Evolutionary conservation across 30 jellyfish, hydroid and myxozoan species (phyloP), one percentile per base, ranked within the genome.

Genomic region (Sanderia malayensis): DNA sequence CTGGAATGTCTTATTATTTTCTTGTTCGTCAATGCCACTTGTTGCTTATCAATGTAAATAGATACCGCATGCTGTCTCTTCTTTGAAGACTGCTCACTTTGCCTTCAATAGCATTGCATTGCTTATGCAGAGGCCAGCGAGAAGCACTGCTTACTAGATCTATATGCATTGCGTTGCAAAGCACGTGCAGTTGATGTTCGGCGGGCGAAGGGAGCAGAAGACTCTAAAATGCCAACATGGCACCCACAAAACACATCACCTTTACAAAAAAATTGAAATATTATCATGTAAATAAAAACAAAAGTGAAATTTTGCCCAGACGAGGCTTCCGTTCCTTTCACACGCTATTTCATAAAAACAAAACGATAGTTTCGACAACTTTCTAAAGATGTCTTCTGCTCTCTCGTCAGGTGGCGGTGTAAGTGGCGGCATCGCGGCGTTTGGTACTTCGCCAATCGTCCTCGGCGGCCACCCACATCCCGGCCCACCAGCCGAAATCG

Each of bases 381-480:
- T 26, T 62, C 80, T 71, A 44, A 71, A 33, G 33, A 28, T 82
- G 85, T 84, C 95, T 73, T 84, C 95, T 84, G 86, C 95, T 84
- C 95, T n/a, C n/a, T 84, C 95, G 74, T 74, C 65, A 84, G 95
- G 81, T 84, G 88, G 58, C 44, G 79, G 74, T 59, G 15, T 15
- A 20, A 37, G n/a, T n/a, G 70, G 27, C 70, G 77, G 31, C 8
- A 58, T 73, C 20, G 22, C 31, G 21, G 68, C 75, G 32, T 30
- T 52, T 32, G 87, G 86, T 32, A 74, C 41, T 46, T 52, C 95
- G 24, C 96, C 99, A 4, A 77, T 84, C n/a, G 86, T 92, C 31
- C 66, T 79, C 72, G 99, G 99, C 33, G 99, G 99, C 46, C 99
- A 92, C 74, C 95, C 95, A 81, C 92, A 86, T 75, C 99, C 99